Conservation (phyloP, 2,797 vertebrate species). For the Gymnocypris eckloni region DNA sequence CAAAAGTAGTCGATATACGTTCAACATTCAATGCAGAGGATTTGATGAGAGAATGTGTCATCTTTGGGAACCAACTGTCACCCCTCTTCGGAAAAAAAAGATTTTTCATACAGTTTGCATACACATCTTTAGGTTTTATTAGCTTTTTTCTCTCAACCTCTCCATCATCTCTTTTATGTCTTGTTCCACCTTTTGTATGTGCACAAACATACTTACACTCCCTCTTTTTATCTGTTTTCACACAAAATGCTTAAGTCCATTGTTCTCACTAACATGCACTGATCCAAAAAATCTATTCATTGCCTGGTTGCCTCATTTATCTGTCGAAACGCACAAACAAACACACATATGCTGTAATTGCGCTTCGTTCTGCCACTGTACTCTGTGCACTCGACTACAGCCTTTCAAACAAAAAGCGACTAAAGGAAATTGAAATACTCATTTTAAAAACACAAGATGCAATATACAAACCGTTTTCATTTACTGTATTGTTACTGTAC, state of each 20-base stretch:
- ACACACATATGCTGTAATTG: neutral
- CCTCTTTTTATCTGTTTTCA: slow-evolving; percentile 14
- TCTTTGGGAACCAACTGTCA: neutral
- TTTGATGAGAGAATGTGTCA: neutral
- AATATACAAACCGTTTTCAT: neutral
- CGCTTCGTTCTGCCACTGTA: slow-evolving; percentile 16
- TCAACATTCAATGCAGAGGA: neutral
- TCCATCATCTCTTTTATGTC: neutral
- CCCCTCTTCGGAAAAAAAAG: too few relatives aligned
- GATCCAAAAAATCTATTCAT: slow-evolving; percentile 25
- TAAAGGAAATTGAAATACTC: neutral
- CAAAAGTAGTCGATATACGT: neutral
- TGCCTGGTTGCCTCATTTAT: slow-evolving; percentile 15
- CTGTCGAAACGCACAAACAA: neutral
- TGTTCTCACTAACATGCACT: slow-evolving; percentile 19
- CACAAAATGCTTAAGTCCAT: slow-evolving; percentile 2
- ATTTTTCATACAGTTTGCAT: neutral
- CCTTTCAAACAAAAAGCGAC: neutral
- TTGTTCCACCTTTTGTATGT: neutral
- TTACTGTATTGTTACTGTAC: neutral
- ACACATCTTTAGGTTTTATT: neutral
- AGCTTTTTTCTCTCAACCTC: neutral
- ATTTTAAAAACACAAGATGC: neutral
- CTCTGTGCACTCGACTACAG: neutral
- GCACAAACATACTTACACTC: neutral